Conservation (phyloP, 2,797 vertebrate species). For the Uromys caudimaculatus region DNA sequence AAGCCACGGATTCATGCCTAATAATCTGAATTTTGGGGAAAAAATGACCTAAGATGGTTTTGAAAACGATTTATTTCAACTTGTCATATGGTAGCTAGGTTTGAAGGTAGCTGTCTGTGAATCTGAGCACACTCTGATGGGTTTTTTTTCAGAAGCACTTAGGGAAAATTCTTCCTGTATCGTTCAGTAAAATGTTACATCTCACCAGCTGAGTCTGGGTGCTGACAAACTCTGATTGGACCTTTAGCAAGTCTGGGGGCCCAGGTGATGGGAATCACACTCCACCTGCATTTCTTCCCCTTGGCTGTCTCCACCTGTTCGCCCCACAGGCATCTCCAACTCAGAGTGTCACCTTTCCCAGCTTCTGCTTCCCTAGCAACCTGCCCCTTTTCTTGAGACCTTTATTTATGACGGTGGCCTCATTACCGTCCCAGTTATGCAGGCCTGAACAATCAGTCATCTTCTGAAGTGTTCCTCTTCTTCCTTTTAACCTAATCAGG, state of each 20-base stretch:
- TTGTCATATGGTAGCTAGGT: neutral
- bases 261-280: conserved; percentile 1
- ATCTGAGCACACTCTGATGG: neutral
- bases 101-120: neutral
- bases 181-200: neutral
- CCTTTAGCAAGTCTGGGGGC: conserved; percentile 33
- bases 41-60: conserved; percentile 33
- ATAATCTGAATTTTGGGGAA: neutral
- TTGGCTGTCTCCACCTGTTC: conserved; percentile 74
- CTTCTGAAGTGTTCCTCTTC: conserved; percentile 34
- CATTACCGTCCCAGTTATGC: conserved; percentile 67
- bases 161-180: conserved; percentile 39
- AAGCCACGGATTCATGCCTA: neutral
- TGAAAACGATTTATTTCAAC: neutral
- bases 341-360: conserved; percentile 3
- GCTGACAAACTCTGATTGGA: conserved; percentile 54
- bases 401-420: conserved; percentile 72
- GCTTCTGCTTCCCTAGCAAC: neutral
- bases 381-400: conserved; percentile 42
- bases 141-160: neutral
- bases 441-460: conserved; percentile 66
- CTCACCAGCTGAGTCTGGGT: neutral
- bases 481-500: conserved; percentile 32
- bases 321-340: conserved; percentile 71
- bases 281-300: conserved; percentile 72